A percentile compares a stretch with the other conserved stretches of the same genome.
These are phyloP conservation scores for Austrofundulus limnaeus DNA, from an alignment of 2,113 vertebrate species.

Conservation along the genomic window DNA sequence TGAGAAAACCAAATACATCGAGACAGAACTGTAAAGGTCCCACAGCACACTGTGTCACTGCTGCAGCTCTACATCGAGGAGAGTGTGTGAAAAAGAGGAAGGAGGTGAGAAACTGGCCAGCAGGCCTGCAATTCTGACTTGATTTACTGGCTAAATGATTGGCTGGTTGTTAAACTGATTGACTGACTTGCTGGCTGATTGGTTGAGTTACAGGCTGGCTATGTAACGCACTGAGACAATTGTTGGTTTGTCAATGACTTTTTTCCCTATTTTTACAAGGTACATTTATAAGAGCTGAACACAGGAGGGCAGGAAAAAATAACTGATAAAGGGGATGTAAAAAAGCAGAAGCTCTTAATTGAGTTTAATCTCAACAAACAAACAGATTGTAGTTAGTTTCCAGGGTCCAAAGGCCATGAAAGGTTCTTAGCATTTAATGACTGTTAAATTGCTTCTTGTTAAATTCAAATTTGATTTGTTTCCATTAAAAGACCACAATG, in stretches of 20 bases:
- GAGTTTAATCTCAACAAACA: conserved; percentile 44
- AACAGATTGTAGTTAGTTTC: conserved; percentile 38
- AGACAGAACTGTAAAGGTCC: conserved; percentile 40
- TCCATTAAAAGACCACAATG: conserved; percentile 46
- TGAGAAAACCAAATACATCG: conserved; percentile 41
- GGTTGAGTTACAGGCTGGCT: conserved; percentile 52
- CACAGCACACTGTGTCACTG: conserved; percentile 34
- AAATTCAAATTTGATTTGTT: conserved; percentile 60
- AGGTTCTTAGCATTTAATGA: conserved; percentile 38
- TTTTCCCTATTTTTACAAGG: conserved; percentile 52
- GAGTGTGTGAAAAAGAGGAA: conserved; percentile 26
- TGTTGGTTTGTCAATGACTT: conserved; percentile 43
- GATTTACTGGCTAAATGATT: conserved; percentile 60
- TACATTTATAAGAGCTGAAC: conserved; percentile 14
- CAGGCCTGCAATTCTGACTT: conserved; percentile 27
- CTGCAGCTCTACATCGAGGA: conserved; percentile 30
- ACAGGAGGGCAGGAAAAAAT: neutral
- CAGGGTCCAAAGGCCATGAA: conserved; percentile 46
- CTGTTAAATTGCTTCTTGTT: conserved; percentile 59
- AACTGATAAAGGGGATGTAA: conserved; percentile 8
- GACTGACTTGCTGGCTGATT: conserved; percentile 61
- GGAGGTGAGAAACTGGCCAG: conserved; percentile 48
- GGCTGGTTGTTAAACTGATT: conserved; percentile 62
- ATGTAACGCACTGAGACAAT: conserved; percentile 35
- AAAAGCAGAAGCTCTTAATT: conserved; percentile 29